Conservation (phyloP, 92 coral and sea anemone species). For the Galaxea fascicularis region DNA sequence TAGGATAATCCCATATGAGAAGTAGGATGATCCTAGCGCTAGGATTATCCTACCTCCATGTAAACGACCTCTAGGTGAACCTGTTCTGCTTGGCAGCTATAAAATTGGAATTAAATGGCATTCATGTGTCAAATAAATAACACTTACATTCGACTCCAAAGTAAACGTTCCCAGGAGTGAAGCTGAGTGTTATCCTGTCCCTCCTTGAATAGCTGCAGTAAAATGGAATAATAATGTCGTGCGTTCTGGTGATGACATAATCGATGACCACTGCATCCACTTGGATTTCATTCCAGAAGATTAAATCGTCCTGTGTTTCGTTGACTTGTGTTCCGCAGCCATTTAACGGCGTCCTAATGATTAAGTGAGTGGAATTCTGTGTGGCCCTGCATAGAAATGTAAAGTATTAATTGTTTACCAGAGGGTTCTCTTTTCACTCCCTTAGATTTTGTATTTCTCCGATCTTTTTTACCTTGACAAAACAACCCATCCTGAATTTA, state of each 20-base stretch:
- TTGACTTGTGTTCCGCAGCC: slow-evolving; percentile 49
- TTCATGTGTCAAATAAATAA: too few species aligned
- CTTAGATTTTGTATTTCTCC: too few species aligned
- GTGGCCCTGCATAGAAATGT: slow-evolving; percentile 15
- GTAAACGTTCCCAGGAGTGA: slow-evolving; percentile 23
- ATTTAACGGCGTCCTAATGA: slow-evolving; percentile 23
- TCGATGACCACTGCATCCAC: slow-evolving; percentile 15
- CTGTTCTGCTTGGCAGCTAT: too few species aligned
- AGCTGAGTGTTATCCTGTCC: slow-evolving; percentile 30
- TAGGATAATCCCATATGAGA: too few species aligned
- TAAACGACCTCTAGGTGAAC: too few species aligned
- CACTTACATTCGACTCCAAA: slow-evolving; percentile 45
- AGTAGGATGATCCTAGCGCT: too few species aligned
- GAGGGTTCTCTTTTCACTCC: too few species aligned
- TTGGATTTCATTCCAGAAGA: slow-evolving; percentile 37
- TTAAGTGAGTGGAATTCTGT: slow-evolving; percentile 39
- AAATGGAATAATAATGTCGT: slow-evolving; percentile 25
- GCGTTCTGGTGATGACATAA: slow-evolving; percentile 7
- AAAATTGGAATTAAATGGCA: too few species aligned
- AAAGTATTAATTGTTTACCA: too few species aligned
- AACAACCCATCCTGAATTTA: too few species aligned
- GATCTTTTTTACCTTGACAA: too few species aligned
- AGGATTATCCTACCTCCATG: too few species aligned
- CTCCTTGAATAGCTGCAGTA: slow-evolving; percentile 52
- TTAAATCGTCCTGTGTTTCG: slow-evolving; percentile 35